Conservation (phyloP, 2,113 vertebrate genomes). For the Pangasianodon gigas region DNA sequence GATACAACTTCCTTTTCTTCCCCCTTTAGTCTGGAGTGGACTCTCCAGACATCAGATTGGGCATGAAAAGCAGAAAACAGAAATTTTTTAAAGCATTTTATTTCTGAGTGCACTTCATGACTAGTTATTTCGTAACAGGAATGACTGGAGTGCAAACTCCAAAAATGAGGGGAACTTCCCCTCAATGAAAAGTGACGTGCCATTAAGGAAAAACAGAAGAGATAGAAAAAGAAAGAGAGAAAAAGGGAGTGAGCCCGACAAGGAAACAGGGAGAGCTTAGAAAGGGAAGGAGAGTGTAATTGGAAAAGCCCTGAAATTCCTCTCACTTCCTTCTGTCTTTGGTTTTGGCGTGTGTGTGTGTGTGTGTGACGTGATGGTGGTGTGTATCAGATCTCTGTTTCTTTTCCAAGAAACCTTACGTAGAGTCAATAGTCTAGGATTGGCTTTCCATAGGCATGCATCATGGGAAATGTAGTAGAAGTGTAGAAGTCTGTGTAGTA, state of each 20-base stretch:
- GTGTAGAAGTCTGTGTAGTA: too few relatives aligned
- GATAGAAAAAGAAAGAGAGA: background rate
- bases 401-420: background rate
- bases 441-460: background rate
- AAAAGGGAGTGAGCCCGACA: background rate
- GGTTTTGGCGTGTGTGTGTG: background rate
- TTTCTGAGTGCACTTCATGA: background rate
- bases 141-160: background rate
- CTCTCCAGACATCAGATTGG: background rate
- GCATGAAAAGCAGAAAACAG: background rate
- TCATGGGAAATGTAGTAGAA: slow-evolving; percentile 26
- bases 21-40: too few relatives aligned
- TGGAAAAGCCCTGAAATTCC: slow-evolving; percentile 53
- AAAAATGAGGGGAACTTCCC: background rate
- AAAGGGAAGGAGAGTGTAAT: slow-evolving; percentile 7
- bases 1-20: background rate
- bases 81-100: background rate
- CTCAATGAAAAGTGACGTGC: background rate
- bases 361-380: background rate
- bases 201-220: background rate
- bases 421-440: background rate
- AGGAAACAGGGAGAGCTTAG: background rate
- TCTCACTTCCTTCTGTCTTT: slow-evolving; percentile 8
- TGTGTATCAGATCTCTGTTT: slow-evolving; percentile 7
- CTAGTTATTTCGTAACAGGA: background rate